Percentiles rank a stretch among this genome's conserved stretches.
phyloP scores from a whole-genome alignment of 2,888 invertebrate species.

The Prenolepis imparis region DNA sequence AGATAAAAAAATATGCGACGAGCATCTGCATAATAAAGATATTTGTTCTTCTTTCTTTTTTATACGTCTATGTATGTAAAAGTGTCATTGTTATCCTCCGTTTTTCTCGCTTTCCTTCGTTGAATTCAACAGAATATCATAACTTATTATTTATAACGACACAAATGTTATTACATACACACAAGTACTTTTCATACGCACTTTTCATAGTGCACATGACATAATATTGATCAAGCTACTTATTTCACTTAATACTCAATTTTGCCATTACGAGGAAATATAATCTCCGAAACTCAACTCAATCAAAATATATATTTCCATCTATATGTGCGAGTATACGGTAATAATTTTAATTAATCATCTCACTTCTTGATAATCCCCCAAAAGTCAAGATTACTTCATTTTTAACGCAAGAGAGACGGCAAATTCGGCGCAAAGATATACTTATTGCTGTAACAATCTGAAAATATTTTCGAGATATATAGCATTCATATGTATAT shows the following conservation, averaged over 20 bases:
- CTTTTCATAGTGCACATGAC: not conserved
- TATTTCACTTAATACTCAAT: not conserved
- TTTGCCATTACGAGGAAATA: not conserved
- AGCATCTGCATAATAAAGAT: conserved; percentile 70
- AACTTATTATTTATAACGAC: conserved; percentile 9
- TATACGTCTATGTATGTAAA: conserved; percentile 55
- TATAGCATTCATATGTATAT: conserved; percentile 12
- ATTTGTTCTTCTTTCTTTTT: conserved; percentile 38
- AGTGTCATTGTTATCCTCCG: conserved; percentile 42
- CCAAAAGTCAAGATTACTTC: not conserved
- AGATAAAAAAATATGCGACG: conserved; percentile 74
- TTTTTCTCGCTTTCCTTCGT: conserved; percentile 15
- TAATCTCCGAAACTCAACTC: not conserved
- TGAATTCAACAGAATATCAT: conserved; percentile 12
- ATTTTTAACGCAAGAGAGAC: conserved; percentile 8
- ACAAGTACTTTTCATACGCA: not conserved
- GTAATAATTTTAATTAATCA: not conserved
- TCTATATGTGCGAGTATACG: not conserved
- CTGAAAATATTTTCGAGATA: conserved; percentile 32
- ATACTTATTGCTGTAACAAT: conserved; percentile 25
- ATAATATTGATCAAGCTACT: conserved; percentile 5
- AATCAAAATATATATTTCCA: not conserved
- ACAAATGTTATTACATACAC: conserved; percentile 3
- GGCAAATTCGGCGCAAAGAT: conserved; percentile 13
- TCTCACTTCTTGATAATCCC: not conserved